These are phyloP conservation scores for Notospermus geniculatus DNA, from an alignment of 1,140 invertebrate genomes.

Conservation along the genomic window DNA sequence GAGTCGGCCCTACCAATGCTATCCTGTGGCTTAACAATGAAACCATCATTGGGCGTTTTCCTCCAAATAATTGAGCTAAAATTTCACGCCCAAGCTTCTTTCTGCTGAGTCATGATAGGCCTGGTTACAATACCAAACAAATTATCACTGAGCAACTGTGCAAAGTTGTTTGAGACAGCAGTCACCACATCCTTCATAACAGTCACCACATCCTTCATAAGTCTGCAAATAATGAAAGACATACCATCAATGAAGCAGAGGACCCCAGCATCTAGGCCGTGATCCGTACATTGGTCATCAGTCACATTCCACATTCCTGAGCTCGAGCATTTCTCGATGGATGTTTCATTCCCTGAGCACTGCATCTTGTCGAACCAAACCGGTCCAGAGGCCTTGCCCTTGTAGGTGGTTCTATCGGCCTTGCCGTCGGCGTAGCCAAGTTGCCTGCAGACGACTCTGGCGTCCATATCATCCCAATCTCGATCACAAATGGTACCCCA, in stretches of 20 bases:
- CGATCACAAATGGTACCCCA: constrained; percentile 78
- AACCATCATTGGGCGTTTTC: too few relatives aligned
- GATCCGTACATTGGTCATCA: constrained; percentile 28
- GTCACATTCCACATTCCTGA: constrained; percentile 37
- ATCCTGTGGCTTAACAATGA: too few relatives aligned
- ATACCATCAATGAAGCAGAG: constrained; percentile 44
- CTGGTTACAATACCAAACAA: too few relatives aligned
- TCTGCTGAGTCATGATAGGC: too few relatives aligned
- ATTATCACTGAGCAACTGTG: too few relatives aligned
- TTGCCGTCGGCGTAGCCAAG: constrained; percentile 57
- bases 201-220: too few relatives aligned
- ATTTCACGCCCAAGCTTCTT: too few relatives aligned
- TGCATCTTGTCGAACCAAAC: constrained; percentile 72
- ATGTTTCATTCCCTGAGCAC: constrained; percentile 69
- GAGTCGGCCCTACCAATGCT: too few relatives aligned
- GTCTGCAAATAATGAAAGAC: neutral
- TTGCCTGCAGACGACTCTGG: constrained; percentile 70
- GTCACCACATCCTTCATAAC: too few relatives aligned
- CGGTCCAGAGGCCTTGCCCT: constrained; percentile 57
- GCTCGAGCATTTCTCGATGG: constrained; percentile 65
- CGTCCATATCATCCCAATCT: constrained; percentile 67
- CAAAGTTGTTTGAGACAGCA: too few relatives aligned
- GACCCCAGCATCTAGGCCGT: constrained; percentile 41
- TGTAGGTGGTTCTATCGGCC: constrained; percentile 14
- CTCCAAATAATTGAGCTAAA: too few relatives aligned